A percentile compares a stretch with the other conserved stretches of the same genome.
These are phyloP conservation scores for Enteromius thamalakanensis DNA, from an alignment of 2,797 vertebrate genomes.

Conservation along the genomic window DNA sequence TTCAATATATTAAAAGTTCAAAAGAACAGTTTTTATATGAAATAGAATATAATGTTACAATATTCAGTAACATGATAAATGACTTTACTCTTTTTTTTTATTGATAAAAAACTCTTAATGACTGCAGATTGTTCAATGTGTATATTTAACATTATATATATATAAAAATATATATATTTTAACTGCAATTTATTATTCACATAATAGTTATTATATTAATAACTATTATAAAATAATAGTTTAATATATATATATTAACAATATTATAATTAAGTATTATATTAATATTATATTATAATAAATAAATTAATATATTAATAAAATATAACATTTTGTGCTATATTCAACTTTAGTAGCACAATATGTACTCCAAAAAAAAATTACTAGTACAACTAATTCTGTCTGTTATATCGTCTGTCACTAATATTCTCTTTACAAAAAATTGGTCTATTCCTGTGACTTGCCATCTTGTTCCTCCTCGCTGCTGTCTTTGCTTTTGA, in stretches of 20 bases:
- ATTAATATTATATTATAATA: neutral
- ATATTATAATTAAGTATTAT: too few species aligned
- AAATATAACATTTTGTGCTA: neutral
- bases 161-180: too few species aligned
- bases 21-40: neutral
- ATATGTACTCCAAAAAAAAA: neutral
- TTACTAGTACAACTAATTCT: neutral
- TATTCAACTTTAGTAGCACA: neutral
- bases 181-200: neutral
- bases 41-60: neutral
- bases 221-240: too few species aligned
- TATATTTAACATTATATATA: too few species aligned
- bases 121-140: too few species aligned
- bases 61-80: neutral
- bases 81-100: neutral
- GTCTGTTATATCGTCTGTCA: neutral
- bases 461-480: constrained; percentile 86
- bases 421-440: neutral
- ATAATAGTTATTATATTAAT: neutral
- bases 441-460: constrained; percentile 26
- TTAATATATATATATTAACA: too few species aligned
- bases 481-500: constrained; percentile 81
- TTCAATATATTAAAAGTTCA: neutral
- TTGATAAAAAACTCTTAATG: too few species aligned
- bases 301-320: neutral